Evolutionary conservation across 2,888 invertebrate species (phyloP).

Genomic region (Cistogaster globosa): DNA sequence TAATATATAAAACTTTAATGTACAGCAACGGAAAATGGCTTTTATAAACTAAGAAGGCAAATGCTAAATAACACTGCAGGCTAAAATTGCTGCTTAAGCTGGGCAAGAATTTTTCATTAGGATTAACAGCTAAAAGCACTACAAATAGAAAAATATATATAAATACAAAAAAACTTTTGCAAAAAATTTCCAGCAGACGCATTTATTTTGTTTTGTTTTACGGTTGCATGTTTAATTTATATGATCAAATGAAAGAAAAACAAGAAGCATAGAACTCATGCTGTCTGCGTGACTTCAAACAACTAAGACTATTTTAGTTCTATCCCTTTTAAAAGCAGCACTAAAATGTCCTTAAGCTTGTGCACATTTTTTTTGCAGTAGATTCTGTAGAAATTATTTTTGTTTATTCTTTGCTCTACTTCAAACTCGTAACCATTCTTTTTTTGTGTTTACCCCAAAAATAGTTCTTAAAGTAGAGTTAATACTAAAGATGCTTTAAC

Average conservation of each 20-base stretch:
- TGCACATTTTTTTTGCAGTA: neutral
- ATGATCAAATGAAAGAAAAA: conserved; percentile 20
- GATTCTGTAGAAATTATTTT: conserved; percentile 27
- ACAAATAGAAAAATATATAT: neutral
- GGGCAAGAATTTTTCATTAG: neutral
- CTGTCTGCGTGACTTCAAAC: conserved; percentile 60
- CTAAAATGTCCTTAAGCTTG: conserved; percentile 42
- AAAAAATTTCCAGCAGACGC: conserved; percentile 45
- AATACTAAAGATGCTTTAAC: conserved; percentile 63
- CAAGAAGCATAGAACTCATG: conserved; percentile 45
- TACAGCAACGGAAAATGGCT: neutral
- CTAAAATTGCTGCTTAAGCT: conserved; percentile 12
- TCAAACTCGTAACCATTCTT: too few relatives aligned
- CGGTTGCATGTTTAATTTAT: conserved; percentile 38
- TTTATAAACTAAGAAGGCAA: conserved; percentile 4
- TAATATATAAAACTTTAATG: conserved; percentile 2
- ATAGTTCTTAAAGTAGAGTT: conserved; percentile 52
- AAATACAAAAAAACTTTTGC: neutral
- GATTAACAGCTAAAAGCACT: neutral
- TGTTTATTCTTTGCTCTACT: neutral
- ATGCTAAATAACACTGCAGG: conserved; percentile 12
- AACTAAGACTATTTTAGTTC: conserved; percentile 28
- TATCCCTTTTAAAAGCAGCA: neutral
- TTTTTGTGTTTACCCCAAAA: neutral
- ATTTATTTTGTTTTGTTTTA: conserved; percentile 33